These are phyloP conservation scores for Mactra quadrangularis DNA, from an alignment of 1,140 invertebrate species.

Conservation along the genomic window DNA sequence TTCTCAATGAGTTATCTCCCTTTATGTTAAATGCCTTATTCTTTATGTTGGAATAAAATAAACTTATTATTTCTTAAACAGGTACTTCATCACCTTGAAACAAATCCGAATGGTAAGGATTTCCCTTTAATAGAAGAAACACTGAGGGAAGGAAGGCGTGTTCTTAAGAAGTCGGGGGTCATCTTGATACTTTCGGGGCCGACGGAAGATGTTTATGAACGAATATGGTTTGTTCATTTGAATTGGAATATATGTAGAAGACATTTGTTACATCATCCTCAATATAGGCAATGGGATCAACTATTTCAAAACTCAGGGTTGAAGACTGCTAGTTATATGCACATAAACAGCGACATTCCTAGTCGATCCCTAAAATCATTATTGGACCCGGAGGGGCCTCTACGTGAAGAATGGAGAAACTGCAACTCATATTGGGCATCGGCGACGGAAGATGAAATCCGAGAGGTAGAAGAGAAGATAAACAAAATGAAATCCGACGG, in stretches of 20 bases:
- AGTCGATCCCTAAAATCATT: neutral
- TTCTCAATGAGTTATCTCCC: no score
- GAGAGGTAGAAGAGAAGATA: slow-evolving; percentile 4
- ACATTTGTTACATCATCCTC: slow-evolving; percentile 2
- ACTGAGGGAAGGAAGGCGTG: slow-evolving; percentile 22
- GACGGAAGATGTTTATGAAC: neutral
- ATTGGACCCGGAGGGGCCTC: slow-evolving; percentile 30
- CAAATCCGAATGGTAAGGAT: slow-evolving; percentile 5
- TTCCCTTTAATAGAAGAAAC: slow-evolving; percentile 9
- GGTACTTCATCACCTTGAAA: slow-evolving; percentile 45
- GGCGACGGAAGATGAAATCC: slow-evolving; percentile 14
- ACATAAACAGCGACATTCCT: neutral
- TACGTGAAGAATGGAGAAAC: slow-evolving; percentile 35
- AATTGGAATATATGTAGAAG: neutral
- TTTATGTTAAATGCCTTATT: no score
- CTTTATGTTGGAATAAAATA: no score
- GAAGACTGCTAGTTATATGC: neutral
- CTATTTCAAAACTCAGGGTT: neutral
- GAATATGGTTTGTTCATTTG: slow-evolving; percentile 25
- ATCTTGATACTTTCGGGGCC: slow-evolving; percentile 1
- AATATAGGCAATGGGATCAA: slow-evolving; percentile 6
- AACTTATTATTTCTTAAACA: neutral
- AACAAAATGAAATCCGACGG: slow-evolving; percentile 3
- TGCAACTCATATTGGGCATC: slow-evolving; percentile 32
- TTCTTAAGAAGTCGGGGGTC: neutral